Evolutionary conservation across 2,113 vertebrate species (phyloP).

Genomic region (Sceloporus tristichus): DNA sequence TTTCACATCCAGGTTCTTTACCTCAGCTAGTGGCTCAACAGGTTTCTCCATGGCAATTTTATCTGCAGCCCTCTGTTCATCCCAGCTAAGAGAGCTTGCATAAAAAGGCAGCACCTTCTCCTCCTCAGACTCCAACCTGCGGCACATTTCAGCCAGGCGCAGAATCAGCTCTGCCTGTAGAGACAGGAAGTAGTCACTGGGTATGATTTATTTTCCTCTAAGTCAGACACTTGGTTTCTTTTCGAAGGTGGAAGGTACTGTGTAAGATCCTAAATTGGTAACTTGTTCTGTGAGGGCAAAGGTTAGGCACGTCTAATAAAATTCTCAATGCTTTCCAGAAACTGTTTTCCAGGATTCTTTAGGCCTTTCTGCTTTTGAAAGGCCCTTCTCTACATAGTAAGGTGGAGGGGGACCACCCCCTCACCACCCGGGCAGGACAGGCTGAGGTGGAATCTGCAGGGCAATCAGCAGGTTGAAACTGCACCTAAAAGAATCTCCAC

Average conservation of each 20-base stretch:
- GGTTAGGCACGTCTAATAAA: not conserved
- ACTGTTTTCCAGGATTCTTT: slow-evolving; percentile 5
- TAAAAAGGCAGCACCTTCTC: slow-evolving; percentile 90
- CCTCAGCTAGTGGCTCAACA: slow-evolving; percentile 75
- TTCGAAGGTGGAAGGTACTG: not conserved
- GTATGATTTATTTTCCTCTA: not conserved
- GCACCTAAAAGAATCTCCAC: not conserved
- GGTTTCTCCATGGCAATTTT: slow-evolving; percentile 52
- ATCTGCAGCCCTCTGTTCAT: slow-evolving; percentile 67
- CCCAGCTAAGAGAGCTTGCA: slow-evolving; percentile 64
- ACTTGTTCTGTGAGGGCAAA: not conserved
- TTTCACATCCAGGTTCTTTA: slow-evolving; percentile 43
- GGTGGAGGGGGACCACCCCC: too few species aligned
- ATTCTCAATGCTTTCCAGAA: not conserved
- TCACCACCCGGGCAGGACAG: too few species aligned
- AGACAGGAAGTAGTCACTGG: not conserved
- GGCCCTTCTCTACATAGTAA: not conserved
- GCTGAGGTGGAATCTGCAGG: too few species aligned
- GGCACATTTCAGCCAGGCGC: slow-evolving; percentile 84
- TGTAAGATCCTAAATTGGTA: not conserved
- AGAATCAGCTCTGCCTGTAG: slow-evolving; percentile 82
- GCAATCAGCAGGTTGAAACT: not conserved
- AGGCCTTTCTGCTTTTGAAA: not conserved
- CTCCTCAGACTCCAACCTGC: slow-evolving; percentile 84
- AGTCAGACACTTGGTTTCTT: not conserved